phyloP scores from a whole-genome alignment of 2,888 invertebrate species.

The Parnassius orleans region DNA sequence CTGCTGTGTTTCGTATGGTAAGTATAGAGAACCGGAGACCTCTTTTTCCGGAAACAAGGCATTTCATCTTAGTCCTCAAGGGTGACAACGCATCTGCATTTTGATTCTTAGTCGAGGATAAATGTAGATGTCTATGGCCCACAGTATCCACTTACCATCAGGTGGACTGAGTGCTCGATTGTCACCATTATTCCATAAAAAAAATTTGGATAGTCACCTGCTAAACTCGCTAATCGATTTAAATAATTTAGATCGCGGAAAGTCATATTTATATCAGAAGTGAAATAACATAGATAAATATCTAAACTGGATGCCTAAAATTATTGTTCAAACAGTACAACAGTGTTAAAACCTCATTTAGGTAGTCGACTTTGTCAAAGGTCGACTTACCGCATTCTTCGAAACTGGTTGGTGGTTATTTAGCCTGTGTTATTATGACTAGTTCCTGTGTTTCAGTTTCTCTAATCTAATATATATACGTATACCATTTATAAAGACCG shows the following conservation, averaged over 20 bases:
- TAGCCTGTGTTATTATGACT: slow-evolving; percentile 35
- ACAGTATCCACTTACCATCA: too few species aligned
- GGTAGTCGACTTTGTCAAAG: slow-evolving; percentile 43
- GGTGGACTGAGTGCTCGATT: too few species aligned
- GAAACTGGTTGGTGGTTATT: slow-evolving; percentile 37
- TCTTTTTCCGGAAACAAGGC: too few species aligned
- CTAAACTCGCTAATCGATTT: background rate
- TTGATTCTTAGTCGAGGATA: too few species aligned
- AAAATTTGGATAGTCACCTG: background rate
- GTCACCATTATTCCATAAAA: too few species aligned
- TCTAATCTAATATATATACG: background rate
- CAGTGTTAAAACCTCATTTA: slow-evolving; percentile 24
- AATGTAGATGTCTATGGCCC: too few species aligned
- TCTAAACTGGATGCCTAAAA: slow-evolving; percentile 16
- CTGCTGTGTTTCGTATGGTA: too few species aligned
- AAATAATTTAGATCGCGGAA: background rate
- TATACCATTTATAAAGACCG: too few species aligned
- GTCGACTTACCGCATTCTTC: slow-evolving; percentile 42
- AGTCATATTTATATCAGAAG: background rate
- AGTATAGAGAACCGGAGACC: too few species aligned
- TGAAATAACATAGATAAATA: slow-evolving; percentile 7
- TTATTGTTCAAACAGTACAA: slow-evolving; percentile 17
- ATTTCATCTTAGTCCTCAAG: too few species aligned
- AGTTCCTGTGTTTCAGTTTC: slow-evolving; percentile 11
- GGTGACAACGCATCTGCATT: too few species aligned